phyloP scores from a whole-genome alignment of 1,140 invertebrate genomes.

The Nephila pilipes region DNA sequence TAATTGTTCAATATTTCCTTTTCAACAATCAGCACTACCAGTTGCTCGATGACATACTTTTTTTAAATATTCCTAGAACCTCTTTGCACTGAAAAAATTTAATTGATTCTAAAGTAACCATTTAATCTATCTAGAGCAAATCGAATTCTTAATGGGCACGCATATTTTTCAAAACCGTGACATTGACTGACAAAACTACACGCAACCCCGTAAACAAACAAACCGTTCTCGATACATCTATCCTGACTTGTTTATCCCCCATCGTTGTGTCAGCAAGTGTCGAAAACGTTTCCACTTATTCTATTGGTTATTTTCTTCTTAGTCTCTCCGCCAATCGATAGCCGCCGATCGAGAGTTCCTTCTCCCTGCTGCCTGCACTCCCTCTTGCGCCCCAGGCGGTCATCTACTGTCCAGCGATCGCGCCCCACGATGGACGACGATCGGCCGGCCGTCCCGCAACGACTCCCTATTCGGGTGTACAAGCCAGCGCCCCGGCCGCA shows the following conservation, averaged over 20 bases:
- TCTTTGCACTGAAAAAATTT: too few species aligned
- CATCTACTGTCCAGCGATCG: background rate
- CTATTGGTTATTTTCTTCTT: background rate
- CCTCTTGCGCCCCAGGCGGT: background rate
- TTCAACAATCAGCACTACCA: too few species aligned
- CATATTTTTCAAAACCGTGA: background rate
- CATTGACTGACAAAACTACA: background rate
- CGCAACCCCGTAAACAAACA: background rate
- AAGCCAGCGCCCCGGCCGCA: background rate
- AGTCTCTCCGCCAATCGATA: background rate
- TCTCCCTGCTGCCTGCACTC: conserved; percentile 21
- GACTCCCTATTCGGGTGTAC: conserved; percentile 23
- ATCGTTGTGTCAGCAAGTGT: background rate
- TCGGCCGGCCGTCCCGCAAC: background rate
- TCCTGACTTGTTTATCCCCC: background rate
- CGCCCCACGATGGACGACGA: background rate
- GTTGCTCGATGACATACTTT: too few species aligned
- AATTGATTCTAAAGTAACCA: too few species aligned
- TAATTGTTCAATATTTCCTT: too few species aligned
- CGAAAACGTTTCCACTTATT: background rate
- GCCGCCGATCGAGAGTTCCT: background rate
- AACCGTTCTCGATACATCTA: background rate
- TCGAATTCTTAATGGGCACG: background rate
- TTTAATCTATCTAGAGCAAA: too few species aligned
- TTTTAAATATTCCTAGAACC: too few species aligned